A percentile compares a stretch with the other conserved stretches of the same genome.
Conservation (phyloP, 2,113 vertebrate genomes). For the Indicator maculatus region DNA sequence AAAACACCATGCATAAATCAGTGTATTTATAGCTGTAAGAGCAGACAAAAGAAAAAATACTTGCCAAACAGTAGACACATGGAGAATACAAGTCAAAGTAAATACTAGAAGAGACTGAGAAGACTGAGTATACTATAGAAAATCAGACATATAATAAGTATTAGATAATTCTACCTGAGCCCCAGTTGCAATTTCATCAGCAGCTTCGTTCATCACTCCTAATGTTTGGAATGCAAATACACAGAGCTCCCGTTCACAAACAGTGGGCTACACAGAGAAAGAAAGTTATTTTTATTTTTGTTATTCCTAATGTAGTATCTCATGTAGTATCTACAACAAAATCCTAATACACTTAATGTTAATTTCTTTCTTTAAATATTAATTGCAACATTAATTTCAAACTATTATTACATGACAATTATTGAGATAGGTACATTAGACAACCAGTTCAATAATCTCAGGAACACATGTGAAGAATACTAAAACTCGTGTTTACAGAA, state of each 20-base stretch:
- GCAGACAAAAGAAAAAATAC: neutral
- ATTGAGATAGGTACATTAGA: neutral
- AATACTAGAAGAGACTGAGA: neutral
- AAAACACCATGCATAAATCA: neutral
- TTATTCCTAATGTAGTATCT: neutral
- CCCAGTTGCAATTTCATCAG: conserved; percentile 92
- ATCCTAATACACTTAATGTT: neutral
- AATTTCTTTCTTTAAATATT: neutral
- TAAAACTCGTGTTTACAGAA: neutral
- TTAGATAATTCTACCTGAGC: conserved; percentile 81
- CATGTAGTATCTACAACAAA: neutral
- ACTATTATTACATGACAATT: neutral
- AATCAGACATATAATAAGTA: neutral
- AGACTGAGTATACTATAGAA: neutral
- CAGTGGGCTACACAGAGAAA: conserved; percentile 80
- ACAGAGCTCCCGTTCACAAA: conserved; percentile 90
- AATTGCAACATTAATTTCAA: neutral
- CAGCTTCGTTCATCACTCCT: conserved; percentile 92
- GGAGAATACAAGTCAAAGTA: neutral
- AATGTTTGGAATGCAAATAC: conserved; percentile 93
- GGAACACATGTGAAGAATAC: neutral
- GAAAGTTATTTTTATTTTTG: neutral
- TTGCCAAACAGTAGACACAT: neutral
- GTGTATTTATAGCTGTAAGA: neutral
- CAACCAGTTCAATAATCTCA: neutral